Evolutionary conservation across 2,797 vertebrate genomes (phyloP), one percentile per base, ranked within the genome.

Genomic region (Strix occidentalis): DNA sequence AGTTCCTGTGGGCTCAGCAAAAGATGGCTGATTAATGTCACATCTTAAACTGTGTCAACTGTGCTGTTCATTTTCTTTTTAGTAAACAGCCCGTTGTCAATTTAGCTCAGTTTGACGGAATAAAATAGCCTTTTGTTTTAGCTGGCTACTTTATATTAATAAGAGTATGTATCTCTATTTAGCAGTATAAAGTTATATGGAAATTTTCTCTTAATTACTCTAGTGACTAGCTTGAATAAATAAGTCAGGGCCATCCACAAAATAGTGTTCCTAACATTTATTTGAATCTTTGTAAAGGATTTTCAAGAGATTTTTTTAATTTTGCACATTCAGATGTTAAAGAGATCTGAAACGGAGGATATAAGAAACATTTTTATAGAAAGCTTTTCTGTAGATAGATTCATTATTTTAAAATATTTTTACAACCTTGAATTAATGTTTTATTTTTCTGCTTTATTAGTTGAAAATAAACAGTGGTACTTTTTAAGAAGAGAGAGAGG

Each of bases 11-110:
- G 88, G 69, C 86, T 96, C 96, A 97, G 96, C 94, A 96, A 89
- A 95, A 96, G 83, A 77, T 85, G 41, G 56, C 78, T 96, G 90
- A 95, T 97, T 90, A 96, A 92, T 96, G 84, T 92, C 91, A 76
- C 54, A 41, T 87, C 79, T 92, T 93, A 92, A 95, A 94, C 58
- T 85, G 24, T 95, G 64, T 90, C 89, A 93, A n/a, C 77, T 86
- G 70, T 58, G 51, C 72, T 90, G 31, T 81, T 96, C 45, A 35
- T 90, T 96, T 41, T 64, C 63, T 68, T 69, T 93, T 93, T 65
- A 84, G 74, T 90, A 93, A 97, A 94, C 56, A 93, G 74, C 50
- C 12, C 2, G 0, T 78, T 96, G 94, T 87, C 86, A 95, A 5
- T 53, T 13, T 82, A 82, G 51, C 91, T 91, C 50, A 85, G 11